phyloP scores from a whole-genome alignment of 2,888 invertebrate species.

The Unio delphinus region DNA sequence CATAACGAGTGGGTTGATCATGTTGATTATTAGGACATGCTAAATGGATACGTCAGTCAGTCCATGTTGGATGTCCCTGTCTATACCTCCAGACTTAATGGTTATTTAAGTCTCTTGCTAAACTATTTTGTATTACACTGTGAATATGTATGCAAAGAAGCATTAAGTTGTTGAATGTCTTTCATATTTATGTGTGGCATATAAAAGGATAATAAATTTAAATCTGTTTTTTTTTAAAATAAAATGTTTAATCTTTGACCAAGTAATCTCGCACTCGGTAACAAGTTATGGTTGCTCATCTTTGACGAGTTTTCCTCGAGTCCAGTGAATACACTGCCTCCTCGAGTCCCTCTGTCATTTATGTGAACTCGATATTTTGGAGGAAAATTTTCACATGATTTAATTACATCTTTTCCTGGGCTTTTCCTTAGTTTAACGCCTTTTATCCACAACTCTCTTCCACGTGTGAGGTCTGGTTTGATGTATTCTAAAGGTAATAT shows the following conservation, averaged over 20 bases:
- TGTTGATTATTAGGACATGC: too few relatives aligned
- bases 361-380: neutral
- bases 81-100: too few relatives aligned
- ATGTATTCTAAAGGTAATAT: conserved; percentile 4
- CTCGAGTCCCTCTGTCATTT: neutral
- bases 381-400: neutral
- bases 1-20: too few relatives aligned
- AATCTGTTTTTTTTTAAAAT: neutral
- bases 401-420: conserved; percentile 5
- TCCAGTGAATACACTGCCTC: neutral
- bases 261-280: conserved; percentile 1
- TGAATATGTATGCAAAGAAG: too few relatives aligned
- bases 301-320: neutral
- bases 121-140: too few relatives aligned
- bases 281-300: neutral
- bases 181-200: too few relatives aligned
- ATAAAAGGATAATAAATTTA: too few relatives aligned
- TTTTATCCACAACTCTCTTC: conserved; percentile 10
- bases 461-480: conserved; percentile 9
- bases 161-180: too few relatives aligned
- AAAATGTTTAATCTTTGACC: neutral
- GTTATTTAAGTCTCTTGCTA: too few relatives aligned
- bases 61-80: too few relatives aligned
- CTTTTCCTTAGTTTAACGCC: conserved; percentile 8
- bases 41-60: too few relatives aligned